These are phyloP conservation scores for Theodoxus fluviatilis DNA, from an alignment of 2,888 invertebrate species.

Conservation along the genomic window DNA sequence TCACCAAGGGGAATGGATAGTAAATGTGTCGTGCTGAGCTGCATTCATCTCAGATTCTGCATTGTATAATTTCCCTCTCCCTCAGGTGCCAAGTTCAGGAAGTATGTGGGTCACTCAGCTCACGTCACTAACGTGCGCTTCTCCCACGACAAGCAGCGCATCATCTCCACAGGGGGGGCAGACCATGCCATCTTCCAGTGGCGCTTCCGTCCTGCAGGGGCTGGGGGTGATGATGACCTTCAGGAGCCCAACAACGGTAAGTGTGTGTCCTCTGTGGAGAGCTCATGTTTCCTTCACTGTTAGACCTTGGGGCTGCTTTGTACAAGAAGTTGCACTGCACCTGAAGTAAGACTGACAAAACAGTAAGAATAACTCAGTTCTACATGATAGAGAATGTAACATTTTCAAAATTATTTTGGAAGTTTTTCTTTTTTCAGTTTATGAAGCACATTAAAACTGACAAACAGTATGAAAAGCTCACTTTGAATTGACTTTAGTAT, in stretches of 20 bases:
- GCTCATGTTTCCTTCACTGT: no score
- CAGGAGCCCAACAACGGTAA: conserved; percentile 50
- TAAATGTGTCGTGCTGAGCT: neutral
- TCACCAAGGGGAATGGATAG: neutral
- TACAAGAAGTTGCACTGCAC: no score
- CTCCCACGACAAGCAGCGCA: conserved; percentile 59
- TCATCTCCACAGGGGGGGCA: conserved; percentile 66
- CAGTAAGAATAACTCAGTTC: no score
- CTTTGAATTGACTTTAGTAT: no score
- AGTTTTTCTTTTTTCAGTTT: no score
- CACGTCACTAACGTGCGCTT: conserved; percentile 67
- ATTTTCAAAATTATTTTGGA: no score
- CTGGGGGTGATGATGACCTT: conserved; percentile 36
- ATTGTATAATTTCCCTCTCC: conserved; percentile 25
- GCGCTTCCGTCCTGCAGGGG: conserved; percentile 58
- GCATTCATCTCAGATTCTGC: neutral
- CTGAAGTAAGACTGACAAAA: no score
- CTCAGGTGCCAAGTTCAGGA: conserved; percentile 65
- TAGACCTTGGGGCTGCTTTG: no score
- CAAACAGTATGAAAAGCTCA: no score
- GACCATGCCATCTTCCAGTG: conserved; percentile 67
- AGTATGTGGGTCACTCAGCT: conserved; percentile 67
- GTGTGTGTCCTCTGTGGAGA: no score
- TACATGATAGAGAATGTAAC: no score
- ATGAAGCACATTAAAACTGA: no score